Evolutionary conservation across 2,888 invertebrate genomes (phyloP).

Genomic region (Noctuana brunneofusca): DNA sequence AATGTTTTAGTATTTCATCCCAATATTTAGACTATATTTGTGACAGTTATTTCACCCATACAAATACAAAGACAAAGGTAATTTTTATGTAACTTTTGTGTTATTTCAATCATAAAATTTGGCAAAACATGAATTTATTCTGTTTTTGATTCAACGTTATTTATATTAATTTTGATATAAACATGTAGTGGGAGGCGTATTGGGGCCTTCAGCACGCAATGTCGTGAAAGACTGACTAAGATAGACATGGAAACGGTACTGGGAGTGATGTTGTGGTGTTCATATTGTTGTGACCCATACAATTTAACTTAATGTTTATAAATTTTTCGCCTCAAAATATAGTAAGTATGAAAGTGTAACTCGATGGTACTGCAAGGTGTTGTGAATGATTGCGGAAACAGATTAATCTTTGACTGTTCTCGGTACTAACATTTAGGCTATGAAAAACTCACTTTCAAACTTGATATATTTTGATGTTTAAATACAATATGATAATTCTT

Average conservation of each 20-base stretch:
- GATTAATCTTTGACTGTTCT: background rate
- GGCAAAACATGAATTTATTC: too few relatives aligned
- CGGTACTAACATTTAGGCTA: background rate
- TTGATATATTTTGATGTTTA: background rate
- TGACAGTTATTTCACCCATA: too few relatives aligned
- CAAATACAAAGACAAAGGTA: too few relatives aligned
- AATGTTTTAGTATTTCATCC: background rate
- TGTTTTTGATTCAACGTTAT: too few relatives aligned
- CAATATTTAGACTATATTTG: too few relatives aligned
- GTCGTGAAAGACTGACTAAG: constrained; percentile 27
- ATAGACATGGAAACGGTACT: constrained; percentile 15
- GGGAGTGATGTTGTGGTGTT: constrained; percentile 25
- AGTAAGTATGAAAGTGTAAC: background rate
- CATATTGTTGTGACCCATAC: constrained; percentile 20
- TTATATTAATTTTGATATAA: background rate
- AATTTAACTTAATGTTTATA: background rate
- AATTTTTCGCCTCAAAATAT: background rate
- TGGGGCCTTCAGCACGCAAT: background rate
- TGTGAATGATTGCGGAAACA: too few relatives aligned
- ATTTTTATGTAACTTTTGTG: too few relatives aligned
- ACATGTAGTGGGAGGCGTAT: background rate
- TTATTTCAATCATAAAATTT: too few relatives aligned
- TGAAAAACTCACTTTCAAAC: background rate
- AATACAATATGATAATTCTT: background rate
- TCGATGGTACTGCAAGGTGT: background rate